A percentile compares a stretch with the other conserved stretches of the same genome.
Conservation (phyloP, 2,888 invertebrate genomes). For the Drosophila tanythrix region DNA sequence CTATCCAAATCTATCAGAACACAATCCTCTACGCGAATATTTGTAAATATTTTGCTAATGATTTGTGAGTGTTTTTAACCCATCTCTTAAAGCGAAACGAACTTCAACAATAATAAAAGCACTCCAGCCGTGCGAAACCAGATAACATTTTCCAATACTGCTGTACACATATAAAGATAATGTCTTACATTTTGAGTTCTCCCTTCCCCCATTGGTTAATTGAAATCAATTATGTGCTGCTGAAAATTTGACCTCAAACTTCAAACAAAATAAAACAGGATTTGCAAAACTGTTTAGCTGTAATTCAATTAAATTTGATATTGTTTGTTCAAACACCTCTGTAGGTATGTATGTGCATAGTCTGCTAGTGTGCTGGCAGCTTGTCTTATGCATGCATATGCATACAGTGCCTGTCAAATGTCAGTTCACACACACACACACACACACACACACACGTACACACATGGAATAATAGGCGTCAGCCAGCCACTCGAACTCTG, state of each 20-base stretch:
- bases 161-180: background rate
- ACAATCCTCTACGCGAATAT: background rate
- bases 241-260: background rate
- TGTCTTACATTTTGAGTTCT: background rate
- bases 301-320: conserved; percentile 12
- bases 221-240: background rate
- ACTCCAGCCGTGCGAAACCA: background rate
- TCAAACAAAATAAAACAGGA: background rate
- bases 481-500: conserved; percentile 32
- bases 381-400: conserved; percentile 44
- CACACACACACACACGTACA: background rate
- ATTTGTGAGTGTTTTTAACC: background rate
- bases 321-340: conserved; percentile 12
- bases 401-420: conserved; percentile 53
- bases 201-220: background rate
- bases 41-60: background rate
- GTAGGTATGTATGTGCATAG: background rate
- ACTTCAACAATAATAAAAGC: background rate
- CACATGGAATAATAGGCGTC: conserved; percentile 6
- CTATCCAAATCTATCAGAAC: background rate
- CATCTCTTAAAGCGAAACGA: background rate
- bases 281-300: conserved; percentile 6
- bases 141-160: background rate
- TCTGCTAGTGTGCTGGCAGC: conserved; percentile 17
- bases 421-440: conserved; percentile 42